phyloP scores from a whole-genome alignment of 2,113 vertebrate species.

The Erinaceus europaeus region DNA sequence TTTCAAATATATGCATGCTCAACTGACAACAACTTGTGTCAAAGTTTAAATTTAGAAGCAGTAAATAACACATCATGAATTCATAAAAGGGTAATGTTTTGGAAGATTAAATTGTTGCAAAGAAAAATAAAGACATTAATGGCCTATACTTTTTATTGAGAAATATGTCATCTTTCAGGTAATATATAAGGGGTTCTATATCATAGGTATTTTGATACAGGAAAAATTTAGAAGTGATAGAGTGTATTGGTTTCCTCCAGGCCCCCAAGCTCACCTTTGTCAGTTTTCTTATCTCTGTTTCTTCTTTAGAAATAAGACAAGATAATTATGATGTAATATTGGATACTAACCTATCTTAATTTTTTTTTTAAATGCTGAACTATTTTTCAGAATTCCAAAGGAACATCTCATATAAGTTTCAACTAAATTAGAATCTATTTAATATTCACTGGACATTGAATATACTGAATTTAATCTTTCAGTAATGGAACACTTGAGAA shows the following conservation, averaged over 20 bases:
- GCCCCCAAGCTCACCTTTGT: not conserved
- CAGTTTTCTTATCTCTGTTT: not conserved
- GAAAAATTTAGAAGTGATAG: not conserved
- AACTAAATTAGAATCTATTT: not conserved
- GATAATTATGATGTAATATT: not conserved
- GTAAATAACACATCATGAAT: slow-evolving; percentile 35
- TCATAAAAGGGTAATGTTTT: slow-evolving; percentile 22
- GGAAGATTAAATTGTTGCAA: not conserved
- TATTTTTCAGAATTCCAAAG: not conserved
- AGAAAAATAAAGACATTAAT: not conserved
- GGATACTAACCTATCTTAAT: not conserved
- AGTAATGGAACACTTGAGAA: not conserved
- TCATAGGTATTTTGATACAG: not conserved
- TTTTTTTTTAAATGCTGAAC: not conserved
- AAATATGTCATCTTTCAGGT: not conserved
- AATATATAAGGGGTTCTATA: not conserved
- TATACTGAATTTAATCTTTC: not conserved
- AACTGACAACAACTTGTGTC: slow-evolving; percentile 29
- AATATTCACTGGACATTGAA: not conserved
- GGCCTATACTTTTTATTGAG: not conserved
- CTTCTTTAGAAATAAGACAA: not conserved
- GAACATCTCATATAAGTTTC: not conserved
- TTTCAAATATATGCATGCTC: slow-evolving; percentile 39
- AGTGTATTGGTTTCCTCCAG: not conserved
- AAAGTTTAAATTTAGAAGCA: slow-evolving; percentile 50